phyloP scores from a whole-genome alignment of 2,888 invertebrate genomes.

The Acholoe squamosa region DNA sequence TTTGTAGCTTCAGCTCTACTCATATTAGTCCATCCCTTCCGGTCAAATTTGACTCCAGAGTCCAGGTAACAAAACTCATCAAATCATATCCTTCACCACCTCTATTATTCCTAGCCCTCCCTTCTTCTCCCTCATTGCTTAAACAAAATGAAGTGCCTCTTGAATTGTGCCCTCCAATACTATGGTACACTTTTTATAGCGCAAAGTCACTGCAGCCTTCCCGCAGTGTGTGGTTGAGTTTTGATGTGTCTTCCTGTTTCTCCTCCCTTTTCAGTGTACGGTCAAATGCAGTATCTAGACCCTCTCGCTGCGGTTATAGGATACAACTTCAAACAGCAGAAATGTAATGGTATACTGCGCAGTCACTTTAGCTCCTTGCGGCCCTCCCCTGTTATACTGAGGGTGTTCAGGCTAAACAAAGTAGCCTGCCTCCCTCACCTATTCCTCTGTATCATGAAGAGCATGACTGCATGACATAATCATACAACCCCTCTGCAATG shows the following conservation, averaged over 20 bases:
- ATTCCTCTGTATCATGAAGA: not conserved
- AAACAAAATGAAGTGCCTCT: too few relatives aligned
- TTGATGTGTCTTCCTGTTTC: conserved; percentile 48
- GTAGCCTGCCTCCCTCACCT: not conserved
- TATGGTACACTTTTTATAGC: too few relatives aligned
- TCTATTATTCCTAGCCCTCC: too few relatives aligned
- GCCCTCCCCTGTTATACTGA: not conserved
- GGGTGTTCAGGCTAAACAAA: not conserved
- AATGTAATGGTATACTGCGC: conserved; percentile 54
- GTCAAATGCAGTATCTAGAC: conserved; percentile 64
- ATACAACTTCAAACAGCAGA: conserved; percentile 62
- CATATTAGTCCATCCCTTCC: too few relatives aligned
- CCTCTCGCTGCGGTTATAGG: conserved; percentile 64
- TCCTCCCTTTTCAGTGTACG: conserved; percentile 52
- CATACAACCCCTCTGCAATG: not conserved
- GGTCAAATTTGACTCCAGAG: too few relatives aligned
- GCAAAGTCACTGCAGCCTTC: conserved; percentile 12
- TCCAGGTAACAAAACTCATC: too few relatives aligned
- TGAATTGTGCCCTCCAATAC: too few relatives aligned
- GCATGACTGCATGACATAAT: not conserved
- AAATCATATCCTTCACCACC: too few relatives aligned
- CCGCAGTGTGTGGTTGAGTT: conserved; percentile 24
- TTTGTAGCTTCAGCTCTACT: too few relatives aligned
- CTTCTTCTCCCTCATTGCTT: too few relatives aligned
- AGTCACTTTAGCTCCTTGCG: not conserved